Percentiles rank a stretch among this genome's conserved stretches.
Conservation (phyloP, 2,888 invertebrate species). For the Esperia sulphurella region DNA sequence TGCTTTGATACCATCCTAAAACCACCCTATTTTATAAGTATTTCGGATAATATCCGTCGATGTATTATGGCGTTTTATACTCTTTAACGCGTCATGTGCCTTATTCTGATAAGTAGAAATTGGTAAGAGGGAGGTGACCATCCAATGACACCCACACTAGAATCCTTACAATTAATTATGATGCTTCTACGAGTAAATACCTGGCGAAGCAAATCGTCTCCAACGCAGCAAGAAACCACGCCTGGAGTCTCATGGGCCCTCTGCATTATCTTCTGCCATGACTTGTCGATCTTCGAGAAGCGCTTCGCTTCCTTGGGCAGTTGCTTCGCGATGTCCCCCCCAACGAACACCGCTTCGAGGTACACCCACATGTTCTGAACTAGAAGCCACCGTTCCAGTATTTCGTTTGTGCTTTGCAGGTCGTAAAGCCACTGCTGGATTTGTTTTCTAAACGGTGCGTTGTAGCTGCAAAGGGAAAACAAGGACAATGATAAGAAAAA, state of each 20-base stretch:
- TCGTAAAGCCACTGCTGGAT: conserved; percentile 97
- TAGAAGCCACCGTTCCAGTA: conserved; percentile 95
- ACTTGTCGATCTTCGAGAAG: conserved; percentile 98
- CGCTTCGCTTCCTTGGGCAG: conserved; percentile 95
- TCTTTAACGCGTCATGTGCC: too few species aligned
- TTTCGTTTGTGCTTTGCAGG: conserved; percentile 96
- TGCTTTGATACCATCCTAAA: too few species aligned
- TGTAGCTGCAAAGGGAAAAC: conserved; percentile 82
- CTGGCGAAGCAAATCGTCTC: conserved; percentile 93
- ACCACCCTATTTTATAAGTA: too few species aligned
- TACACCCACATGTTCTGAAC: conserved; percentile 99
- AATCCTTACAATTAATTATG: too few species aligned
- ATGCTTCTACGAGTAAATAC: too few species aligned
- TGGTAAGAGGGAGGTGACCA: too few species aligned
- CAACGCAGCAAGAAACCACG: conserved; percentile 97
- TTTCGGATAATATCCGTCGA: too few species aligned
- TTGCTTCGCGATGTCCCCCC: conserved; percentile 99
- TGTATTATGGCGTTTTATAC: too few species aligned
- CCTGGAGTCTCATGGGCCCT: conserved; percentile 97
- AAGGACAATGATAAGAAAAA: background rate
- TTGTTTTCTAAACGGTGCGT: conserved; percentile 97
- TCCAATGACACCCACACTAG: too few species aligned
- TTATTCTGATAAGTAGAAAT: too few species aligned
- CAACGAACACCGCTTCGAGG: conserved; percentile 97
- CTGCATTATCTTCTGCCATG: conserved; percentile 99